Percentiles rank a stretch among this genome's conserved stretches.
Evolutionary conservation across 2,797 vertebrate species (phyloP).

Genomic region (Rhinophrynus dorsalis): DNA sequence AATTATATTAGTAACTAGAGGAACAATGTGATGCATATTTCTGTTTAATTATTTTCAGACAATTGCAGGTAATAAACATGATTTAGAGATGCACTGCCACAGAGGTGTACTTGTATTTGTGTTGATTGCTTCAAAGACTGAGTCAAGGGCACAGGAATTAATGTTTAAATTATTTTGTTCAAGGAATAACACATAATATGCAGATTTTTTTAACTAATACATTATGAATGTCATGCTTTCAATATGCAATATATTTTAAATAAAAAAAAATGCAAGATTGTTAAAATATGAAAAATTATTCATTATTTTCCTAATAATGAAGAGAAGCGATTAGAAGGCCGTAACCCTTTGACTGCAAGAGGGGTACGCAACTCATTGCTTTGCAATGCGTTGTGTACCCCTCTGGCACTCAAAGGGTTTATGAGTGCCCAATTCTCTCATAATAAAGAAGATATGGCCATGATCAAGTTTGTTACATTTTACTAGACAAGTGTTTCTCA

Average conservation of each 20-base stretch:
- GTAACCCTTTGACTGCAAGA: no score
- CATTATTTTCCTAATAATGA: not conserved
- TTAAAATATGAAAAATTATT: not conserved
- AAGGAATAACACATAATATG: constrained; percentile 3
- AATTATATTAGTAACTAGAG: no score
- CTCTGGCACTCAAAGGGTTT: no score
- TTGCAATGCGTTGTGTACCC: no score
- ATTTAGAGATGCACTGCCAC: not conserved
- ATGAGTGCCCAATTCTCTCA: not conserved
- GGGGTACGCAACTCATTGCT: no score
- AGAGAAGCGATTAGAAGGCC: constrained; percentile 8
- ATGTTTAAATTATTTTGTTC: not conserved
- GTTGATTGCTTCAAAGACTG: not conserved
- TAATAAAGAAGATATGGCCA: not conserved
- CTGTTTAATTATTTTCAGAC: constrained; percentile 6
- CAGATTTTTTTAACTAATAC: not conserved
- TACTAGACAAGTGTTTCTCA: no score
- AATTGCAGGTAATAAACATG: constrained; percentile 3
- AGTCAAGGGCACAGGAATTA: not conserved
- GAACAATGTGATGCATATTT: not conserved
- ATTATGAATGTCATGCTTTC: not conserved
- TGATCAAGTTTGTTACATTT: no score
- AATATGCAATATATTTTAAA: constrained; percentile 1
- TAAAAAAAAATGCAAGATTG: not conserved
- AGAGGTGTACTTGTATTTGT: not conserved